Evolutionary conservation across 92 coral and sea anemone genomes (phyloP).

Genomic region (Parazoanthus swiftii): DNA sequence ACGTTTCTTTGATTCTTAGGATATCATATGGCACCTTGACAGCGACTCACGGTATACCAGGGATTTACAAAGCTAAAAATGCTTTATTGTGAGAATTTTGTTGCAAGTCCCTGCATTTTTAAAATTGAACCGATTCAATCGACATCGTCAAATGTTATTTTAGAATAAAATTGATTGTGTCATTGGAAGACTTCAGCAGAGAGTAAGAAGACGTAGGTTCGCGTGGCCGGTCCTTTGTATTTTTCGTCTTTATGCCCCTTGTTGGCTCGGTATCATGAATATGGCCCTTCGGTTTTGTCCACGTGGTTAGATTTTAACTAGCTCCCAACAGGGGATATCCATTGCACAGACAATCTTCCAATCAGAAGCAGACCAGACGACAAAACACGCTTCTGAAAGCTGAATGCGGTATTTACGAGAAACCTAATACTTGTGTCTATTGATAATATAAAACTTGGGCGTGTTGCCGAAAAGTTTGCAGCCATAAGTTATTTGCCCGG

Average conservation of each 20-base stretch:
- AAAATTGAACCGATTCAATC: neutral
- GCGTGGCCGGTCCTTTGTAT: slow-evolving; percentile 8
- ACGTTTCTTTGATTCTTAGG: slow-evolving; percentile 23
- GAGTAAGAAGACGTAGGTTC: neutral
- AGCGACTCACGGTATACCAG: neutral
- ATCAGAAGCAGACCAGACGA: slow-evolving; percentile 74
- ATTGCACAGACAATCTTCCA: slow-evolving; percentile 43
- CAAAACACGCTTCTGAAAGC: slow-evolving; percentile 57
- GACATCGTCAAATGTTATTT: neutral
- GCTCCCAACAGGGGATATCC: slow-evolving; percentile 42
- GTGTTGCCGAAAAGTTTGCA: slow-evolving; percentile 30
- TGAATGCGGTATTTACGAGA: slow-evolving; percentile 75
- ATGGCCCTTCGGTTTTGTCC: slow-evolving; percentile 5
- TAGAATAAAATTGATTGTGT: neutral
- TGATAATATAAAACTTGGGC: slow-evolving; percentile 52
- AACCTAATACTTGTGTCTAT: slow-evolving; percentile 68
- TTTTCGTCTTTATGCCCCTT: slow-evolving; percentile 14
- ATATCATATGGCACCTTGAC: slow-evolving; percentile 26
- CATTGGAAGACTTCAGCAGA: neutral
- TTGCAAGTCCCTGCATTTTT: neutral
- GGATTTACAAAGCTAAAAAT: slow-evolving; percentile 1
- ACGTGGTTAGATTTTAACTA: slow-evolving; percentile 39
- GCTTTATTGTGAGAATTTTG: slow-evolving; percentile 3
- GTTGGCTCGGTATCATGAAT: neutral
- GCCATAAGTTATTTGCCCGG: slow-evolving; percentile 62